Evolutionary conservation across 2,888 invertebrate genomes (phyloP), one percentile per base, ranked within the genome.

Genomic region (Zelleria hepariella): DNA sequence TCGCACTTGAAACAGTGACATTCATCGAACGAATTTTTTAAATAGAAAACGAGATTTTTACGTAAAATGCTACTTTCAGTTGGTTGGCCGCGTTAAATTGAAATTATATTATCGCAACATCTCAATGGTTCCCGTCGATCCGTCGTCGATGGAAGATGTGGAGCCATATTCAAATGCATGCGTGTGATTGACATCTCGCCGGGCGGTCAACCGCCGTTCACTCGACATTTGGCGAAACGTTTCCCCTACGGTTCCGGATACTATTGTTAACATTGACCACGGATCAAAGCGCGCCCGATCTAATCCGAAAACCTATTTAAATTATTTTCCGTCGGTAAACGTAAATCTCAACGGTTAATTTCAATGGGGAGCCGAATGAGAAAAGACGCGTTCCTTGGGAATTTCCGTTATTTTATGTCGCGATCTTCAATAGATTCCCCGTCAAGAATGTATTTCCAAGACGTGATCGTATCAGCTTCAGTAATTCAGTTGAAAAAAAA

Each of bases 151-250:
- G 23, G 53, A 53, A 24, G n/a, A 53, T 8, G 53, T 53, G 56
- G 23, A 10, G 32, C 10, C 74, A 78, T 85, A 86, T 87, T 87
- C 81, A 87, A 87, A 87, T 81, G 77, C 59, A 55, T 56, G 18
- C 51, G 7, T 69, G 74, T 85, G 86, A 87, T 87, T 87, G 87
- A 87, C 87, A 86, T 85, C 85, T 80, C 87, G 68, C 80, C 81
- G 69, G 87, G 87, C 81, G 87, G 86, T 81, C 86, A 83, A 73
- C 71, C 75, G 73, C 70, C 62, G 57, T 64, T 62, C 69, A 62
- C 68, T 72, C 71, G 65, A 26, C 24, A 58, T 21, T 42, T 55
- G 1, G 55, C 42, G 67, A 71, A 67, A 69, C 69, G 69, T 66
- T 69, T 73, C 71, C 73, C 68, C 68, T 68, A 65, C 72, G 70